Evolutionary conservation across 2,888 invertebrate species (phyloP).

Genomic region (Liodrosophila aerea): DNA sequence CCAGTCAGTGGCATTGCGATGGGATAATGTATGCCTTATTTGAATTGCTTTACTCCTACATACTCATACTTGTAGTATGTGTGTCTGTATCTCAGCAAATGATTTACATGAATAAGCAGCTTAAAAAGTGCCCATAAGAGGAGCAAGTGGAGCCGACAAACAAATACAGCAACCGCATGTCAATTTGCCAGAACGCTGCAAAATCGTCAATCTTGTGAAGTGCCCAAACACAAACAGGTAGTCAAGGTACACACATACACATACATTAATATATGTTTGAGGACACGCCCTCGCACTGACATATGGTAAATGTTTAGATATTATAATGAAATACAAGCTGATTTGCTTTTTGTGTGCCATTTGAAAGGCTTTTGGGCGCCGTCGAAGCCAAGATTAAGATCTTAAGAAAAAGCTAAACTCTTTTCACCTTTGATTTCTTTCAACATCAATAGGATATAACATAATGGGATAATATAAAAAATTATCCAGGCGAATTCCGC

Average conservation of each 20-base stretch:
- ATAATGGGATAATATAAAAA: too few species aligned
- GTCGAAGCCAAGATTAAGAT: neutral
- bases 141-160: slow-evolving; percentile 2
- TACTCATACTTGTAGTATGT: too few species aligned
- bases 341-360: slow-evolving; percentile 20
- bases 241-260: slow-evolving; percentile 6
- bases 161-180: slow-evolving; percentile 12
- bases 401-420: neutral
- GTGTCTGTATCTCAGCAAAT: slow-evolving; percentile 5
- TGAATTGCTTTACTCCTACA: too few species aligned
- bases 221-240: slow-evolving; percentile 22
- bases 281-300: slow-evolving; percentile 12
- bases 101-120: slow-evolving; percentile 51
- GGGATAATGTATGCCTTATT: too few species aligned
- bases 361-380: slow-evolving; percentile 11
- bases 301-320: slow-evolving; percentile 39
- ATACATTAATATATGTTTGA: neutral
- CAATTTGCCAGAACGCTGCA: slow-evolving; percentile 24
- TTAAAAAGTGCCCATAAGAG: slow-evolving; percentile 31
- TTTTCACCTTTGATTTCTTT: neutral
- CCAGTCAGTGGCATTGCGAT: too few species aligned
- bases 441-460: too few species aligned
- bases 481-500: too few species aligned
- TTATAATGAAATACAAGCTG: slow-evolving; percentile 53
- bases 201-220: slow-evolving; percentile 24